Evolutionary conservation across 2,888 invertebrate species (phyloP).

Genomic region (Dexiosoma caninum): DNA sequence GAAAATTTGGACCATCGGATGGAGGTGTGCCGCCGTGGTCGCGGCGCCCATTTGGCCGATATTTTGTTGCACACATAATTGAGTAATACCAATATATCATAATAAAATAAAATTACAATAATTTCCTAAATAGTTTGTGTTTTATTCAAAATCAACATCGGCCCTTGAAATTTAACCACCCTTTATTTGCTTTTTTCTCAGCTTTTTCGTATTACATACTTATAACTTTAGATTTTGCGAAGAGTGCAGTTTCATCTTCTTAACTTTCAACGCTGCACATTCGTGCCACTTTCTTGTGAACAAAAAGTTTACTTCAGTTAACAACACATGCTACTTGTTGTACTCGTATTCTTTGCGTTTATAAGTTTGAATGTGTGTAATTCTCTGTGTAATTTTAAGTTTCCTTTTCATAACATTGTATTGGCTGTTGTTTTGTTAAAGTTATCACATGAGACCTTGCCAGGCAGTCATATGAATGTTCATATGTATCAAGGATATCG

Average conservation of each 20-base stretch:
- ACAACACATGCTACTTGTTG: not conserved
- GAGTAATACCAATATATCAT: no score
- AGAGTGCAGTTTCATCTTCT: slow-evolving; percentile 27
- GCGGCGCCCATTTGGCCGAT: no score
- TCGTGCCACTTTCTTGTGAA: not conserved
- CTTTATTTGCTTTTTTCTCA: no score
- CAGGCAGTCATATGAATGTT: not conserved
- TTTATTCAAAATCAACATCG: no score
- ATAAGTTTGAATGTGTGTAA: slow-evolving; percentile 6
- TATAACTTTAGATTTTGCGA: not conserved
- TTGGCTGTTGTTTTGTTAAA: slow-evolving; percentile 18
- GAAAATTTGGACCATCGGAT: no score
- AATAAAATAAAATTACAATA: no score
- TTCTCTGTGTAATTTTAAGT: slow-evolving; percentile 7
- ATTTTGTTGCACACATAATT: no score
- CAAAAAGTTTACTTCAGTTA: not conserved
- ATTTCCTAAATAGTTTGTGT: no score
- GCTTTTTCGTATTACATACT: no score
- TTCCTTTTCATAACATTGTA: slow-evolving; percentile 7
- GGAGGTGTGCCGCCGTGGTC: no score
- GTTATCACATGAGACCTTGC: slow-evolving; percentile 4
- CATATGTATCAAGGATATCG: no score
- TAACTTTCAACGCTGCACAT: not conserved
- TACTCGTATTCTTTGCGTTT: not conserved
- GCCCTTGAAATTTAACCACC: no score